These are phyloP conservation scores for Lophura swinhoii DNA, from an alignment of 2,797 vertebrate genomes.

Conservation along the genomic window DNA sequence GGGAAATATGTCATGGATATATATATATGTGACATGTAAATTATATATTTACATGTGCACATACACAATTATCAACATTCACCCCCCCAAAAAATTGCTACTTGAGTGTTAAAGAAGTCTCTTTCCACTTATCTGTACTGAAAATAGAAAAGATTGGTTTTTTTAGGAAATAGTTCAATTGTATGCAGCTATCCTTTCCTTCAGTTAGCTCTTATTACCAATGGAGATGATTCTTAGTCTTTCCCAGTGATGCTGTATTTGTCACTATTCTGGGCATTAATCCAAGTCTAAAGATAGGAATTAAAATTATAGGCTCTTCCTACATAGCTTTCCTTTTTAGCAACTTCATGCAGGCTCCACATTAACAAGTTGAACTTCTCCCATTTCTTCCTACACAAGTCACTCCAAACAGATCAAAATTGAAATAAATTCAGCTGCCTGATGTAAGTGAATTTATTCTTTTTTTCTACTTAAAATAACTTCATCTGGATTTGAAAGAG, in stretches of 20 bases:
- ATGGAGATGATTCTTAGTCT: constrained; percentile 70
- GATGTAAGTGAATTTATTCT: constrained; percentile 16
- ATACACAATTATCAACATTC: not conserved
- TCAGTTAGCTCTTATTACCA: constrained; percentile 58
- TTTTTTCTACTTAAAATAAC: constrained; percentile 11
- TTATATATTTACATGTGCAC: not conserved
- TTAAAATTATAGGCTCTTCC: constrained; percentile 84
- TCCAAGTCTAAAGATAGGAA: constrained; percentile 82
- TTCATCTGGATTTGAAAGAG: not conserved
- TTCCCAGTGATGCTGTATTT: constrained; percentile 68
- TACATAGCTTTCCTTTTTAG: constrained; percentile 81
- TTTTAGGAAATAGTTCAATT: constrained; percentile 40
- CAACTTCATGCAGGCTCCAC: constrained; percentile 68
- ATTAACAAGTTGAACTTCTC: constrained; percentile 75
- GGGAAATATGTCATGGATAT: not conserved
- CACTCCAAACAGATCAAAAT: constrained; percentile 57
- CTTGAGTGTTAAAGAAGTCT: not conserved
- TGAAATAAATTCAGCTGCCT: constrained; percentile 59
- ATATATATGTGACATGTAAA: not conserved
- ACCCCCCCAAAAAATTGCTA: not conserved
- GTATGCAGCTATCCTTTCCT: constrained; percentile 52
- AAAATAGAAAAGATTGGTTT: not conserved
- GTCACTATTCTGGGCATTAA: constrained; percentile 80
- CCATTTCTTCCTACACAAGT: constrained; percentile 67
- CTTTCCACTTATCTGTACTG: not conserved